Base-by-base conservation (phyloP, 2,797 vertebrate genomes). In the Anguilla megastoma region DNA sequence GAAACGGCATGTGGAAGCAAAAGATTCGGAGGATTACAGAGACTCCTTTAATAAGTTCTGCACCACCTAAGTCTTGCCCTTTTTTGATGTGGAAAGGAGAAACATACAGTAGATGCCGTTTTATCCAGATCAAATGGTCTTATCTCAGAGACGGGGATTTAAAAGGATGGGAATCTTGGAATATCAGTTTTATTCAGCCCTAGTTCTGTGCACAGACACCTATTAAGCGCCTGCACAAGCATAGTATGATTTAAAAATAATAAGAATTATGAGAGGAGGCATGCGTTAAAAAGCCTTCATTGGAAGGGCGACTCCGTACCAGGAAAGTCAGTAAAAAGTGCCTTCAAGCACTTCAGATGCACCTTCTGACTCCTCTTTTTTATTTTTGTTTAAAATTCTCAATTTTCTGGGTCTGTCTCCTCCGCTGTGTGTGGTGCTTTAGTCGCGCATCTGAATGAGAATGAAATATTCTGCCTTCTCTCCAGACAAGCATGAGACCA, bases 401-500 rank as follows among this genome's bases (percentile, higher is more conserved):
- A 76, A 86, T 89, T 90, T 90, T 88, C 84, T 87, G 9, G 52
- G 56, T 84, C 60, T 21, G 60, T 79, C 18, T 33, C 36, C 82
- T 58, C 30, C 4, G 16, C 1, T 80, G 41, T 27, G 76, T 48
- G 36, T 10, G 18, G 41, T n/a, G 24, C 21, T 1, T 48, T 14
- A 82, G 41, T 50, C 16, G n/a, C 86, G 63, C 56, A 27, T 24
- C 84, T 85, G 14, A 50, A 54, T 89, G 84, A 69, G 27, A 74
- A n/a, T 56, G 30, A 3, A 86, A 45, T 30, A 45, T 9, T 76
- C 66, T 88, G 27, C 60, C 24, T 85, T 86, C 85, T 21, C 93
- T 85, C 89, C 94, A 97, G 98, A 99, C 93, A 99, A 99, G 91
- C 98, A 99, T 0, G 98, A 98, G 96, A 98, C 97, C 1, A 98